These are phyloP conservation scores for Ceyx melanurus DNA, from an alignment of 2,113 vertebrate species.

Conservation along the genomic window DNA sequence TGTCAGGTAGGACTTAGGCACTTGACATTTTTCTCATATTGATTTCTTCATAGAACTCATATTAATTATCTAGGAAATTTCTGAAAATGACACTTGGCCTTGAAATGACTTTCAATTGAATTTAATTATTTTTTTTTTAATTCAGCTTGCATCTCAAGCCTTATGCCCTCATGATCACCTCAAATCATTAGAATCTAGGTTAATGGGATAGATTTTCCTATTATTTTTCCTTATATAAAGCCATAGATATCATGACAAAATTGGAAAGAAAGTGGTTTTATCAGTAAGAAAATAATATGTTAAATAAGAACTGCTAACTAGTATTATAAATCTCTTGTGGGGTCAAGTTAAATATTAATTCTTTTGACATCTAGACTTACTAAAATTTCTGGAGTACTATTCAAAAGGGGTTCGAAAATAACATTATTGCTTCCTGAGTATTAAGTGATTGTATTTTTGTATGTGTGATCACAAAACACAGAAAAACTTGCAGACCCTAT, in stretches of 20 bases:
- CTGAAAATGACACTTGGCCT: neutral
- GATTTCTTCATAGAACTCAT: neutral
- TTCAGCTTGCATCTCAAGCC: neutral
- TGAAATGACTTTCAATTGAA: neutral
- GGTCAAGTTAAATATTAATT: neutral
- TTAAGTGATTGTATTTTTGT: neutral
- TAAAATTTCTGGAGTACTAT: neutral
- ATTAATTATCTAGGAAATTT: neutral
- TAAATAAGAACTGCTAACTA: neutral
- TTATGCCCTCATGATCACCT: neutral
- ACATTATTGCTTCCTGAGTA: neutral
- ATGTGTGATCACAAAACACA: neutral
- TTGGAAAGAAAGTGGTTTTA: neutral
- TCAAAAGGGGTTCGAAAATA: neutral
- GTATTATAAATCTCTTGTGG: neutral
- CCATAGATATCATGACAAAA: neutral
- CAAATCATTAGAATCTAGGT: neutral
- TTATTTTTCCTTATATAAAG: neutral
- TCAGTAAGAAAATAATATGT: neutral
- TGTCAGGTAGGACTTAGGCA: neutral
- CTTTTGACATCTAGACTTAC: neutral
- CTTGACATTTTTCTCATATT: neutral
- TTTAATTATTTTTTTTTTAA: neutral
- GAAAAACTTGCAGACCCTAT: neutral
- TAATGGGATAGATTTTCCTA: neutral